These are phyloP conservation scores for Synanthedon vespiformis DNA, from an alignment of 2,888 invertebrate genomes.

Conservation along the genomic window DNA sequence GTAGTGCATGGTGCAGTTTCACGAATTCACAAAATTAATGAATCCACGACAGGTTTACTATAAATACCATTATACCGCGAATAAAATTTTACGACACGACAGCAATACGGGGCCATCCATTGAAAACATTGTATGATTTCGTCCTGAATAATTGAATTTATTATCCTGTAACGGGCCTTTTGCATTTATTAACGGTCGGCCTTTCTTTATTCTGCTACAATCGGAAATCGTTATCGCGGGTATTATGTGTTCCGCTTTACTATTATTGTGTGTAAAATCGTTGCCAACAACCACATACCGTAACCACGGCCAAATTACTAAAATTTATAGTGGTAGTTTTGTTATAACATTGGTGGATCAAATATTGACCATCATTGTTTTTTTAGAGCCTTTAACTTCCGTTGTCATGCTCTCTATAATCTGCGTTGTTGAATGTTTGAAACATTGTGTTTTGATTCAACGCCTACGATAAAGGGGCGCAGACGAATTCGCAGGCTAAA, in stretches of 20 bases:
- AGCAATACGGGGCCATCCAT: conserved; percentile 9
- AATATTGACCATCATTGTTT: too few species aligned
- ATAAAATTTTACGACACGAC: conserved; percentile 22
- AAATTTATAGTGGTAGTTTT: not conserved
- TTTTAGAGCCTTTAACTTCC: too few species aligned
- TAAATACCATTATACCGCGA: conserved; percentile 8
- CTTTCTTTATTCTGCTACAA: conserved; percentile 4
- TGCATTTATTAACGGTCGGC: conserved; percentile 5
- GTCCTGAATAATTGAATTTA: conserved; percentile 18
- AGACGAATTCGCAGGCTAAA: too few species aligned
- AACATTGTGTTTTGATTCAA: too few species aligned
- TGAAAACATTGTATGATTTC: conserved; percentile 5
- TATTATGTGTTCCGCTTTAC: not conserved
- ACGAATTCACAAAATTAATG: too few species aligned
- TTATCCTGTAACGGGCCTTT: conserved; percentile 11
- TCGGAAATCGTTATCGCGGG: conserved; percentile 2
- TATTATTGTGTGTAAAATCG: not conserved
- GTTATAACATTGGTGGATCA: not conserved
- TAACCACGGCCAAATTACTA: not conserved
- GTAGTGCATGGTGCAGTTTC: too few species aligned
- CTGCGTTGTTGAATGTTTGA: too few species aligned
- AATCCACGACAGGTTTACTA: too few species aligned
- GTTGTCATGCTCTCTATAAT: too few species aligned
- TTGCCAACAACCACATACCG: not conserved
- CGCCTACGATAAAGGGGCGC: too few species aligned